Conservation (phyloP, 1,140 invertebrate species). For the Scaptodrosophila lebanonensis region DNA sequence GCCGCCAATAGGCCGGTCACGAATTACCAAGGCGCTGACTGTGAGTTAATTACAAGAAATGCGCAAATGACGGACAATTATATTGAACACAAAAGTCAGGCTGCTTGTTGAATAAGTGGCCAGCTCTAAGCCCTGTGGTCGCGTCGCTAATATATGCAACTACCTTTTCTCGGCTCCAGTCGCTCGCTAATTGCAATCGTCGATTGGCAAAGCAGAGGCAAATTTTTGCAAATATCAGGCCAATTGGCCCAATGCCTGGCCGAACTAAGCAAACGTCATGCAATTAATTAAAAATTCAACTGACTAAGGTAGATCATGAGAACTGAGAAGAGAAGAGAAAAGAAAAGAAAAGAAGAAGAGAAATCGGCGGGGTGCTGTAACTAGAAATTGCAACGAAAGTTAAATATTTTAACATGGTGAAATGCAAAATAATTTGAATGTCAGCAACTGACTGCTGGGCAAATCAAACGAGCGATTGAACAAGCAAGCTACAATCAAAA, state of each 20-base stretch:
- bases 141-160: too few relatives aligned
- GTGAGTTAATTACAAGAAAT: slow-evolving; percentile 35
- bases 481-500: slow-evolving; percentile 31
- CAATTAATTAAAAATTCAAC: slow-evolving; percentile 70
- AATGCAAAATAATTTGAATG: slow-evolving; percentile 57
- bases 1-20: not conserved
- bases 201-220: not conserved
- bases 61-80: slow-evolving; percentile 31
- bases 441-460: slow-evolving; percentile 11
- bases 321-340: too few relatives aligned
- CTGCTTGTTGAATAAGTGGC: slow-evolving; percentile 3
- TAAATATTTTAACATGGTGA: slow-evolving; percentile 46
- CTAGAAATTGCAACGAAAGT: slow-evolving; percentile 58
- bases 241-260: slow-evolving; percentile 35
- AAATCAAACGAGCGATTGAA: slow-evolving; percentile 52
- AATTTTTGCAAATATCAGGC: slow-evolving; percentile 10
- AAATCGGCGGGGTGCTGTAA: too few relatives aligned
- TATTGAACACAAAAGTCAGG: slow-evolving; percentile 24
- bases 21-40: not conserved
- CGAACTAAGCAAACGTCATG: slow-evolving; percentile 17
- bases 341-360: too few relatives aligned
- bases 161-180: too few relatives aligned
- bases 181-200: slow-evolving; percentile 39
- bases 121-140: not conserved
- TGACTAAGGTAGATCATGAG: too few relatives aligned